These are phyloP conservation scores for Lasioglossum oenotherae DNA, from an alignment of 2,888 invertebrate genomes.

Conservation along the genomic window DNA sequence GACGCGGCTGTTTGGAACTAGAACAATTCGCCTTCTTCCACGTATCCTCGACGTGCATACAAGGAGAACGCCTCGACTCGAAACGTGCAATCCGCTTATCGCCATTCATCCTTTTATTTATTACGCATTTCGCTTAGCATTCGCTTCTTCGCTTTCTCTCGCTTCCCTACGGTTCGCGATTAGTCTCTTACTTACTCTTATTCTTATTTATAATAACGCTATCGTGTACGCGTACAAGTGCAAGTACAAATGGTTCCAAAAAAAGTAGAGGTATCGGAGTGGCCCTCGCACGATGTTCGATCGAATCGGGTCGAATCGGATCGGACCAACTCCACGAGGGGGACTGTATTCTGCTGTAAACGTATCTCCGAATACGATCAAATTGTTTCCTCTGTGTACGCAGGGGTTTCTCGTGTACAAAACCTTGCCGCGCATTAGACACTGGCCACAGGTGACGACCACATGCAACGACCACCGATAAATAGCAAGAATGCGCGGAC, in stretches of 20 bases:
- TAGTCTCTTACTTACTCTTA: conserved; percentile 22
- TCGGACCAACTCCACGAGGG: neutral
- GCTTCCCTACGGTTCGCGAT: conserved; percentile 25
- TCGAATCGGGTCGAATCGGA: neutral
- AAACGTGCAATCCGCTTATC: conserved; percentile 24
- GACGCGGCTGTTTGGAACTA: conserved; percentile 89
- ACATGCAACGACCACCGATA: neutral
- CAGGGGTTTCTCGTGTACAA: neutral
- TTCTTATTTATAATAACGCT: conserved; percentile 34
- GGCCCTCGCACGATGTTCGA: neutral
- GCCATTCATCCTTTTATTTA: conserved; percentile 45
- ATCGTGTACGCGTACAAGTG: neutral
- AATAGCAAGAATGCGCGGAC: neutral
- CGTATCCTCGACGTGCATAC: conserved; percentile 2
- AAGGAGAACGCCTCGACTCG: conserved; percentile 20
- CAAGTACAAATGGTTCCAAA: neutral
- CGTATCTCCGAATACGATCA: neutral
- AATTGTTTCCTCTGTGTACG: neutral
- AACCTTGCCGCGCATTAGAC: neutral
- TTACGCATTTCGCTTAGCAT: conserved; percentile 44
- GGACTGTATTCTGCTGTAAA: neutral
- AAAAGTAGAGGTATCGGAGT: neutral
- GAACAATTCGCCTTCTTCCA: conserved; percentile 41
- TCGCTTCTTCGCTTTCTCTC: conserved; percentile 35
- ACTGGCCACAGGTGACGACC: too few species aligned